A percentile compares a stretch with the other conserved stretches of the same genome.
These are phyloP conservation scores for Tapirus terrestris DNA, from an alignment of 2,113 vertebrate genomes.

Conservation along the genomic window DNA sequence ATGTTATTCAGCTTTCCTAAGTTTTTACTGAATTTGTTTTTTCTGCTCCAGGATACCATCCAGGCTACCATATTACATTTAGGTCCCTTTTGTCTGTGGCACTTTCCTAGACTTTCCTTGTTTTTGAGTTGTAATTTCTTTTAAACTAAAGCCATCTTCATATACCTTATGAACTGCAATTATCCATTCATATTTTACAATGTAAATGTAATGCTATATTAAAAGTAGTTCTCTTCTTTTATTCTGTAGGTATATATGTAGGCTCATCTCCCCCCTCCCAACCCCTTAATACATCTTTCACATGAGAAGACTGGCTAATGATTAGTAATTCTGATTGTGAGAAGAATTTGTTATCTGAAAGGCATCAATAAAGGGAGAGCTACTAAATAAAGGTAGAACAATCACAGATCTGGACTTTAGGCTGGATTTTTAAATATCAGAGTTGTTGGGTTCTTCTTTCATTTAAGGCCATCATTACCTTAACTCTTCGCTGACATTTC, in stretches of 20 bases:
- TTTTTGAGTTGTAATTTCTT: neutral
- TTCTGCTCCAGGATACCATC: neutral
- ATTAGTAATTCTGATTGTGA: neutral
- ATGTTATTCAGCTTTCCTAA: neutral
- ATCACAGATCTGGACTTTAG: neutral
- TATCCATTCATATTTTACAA: neutral
- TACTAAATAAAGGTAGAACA: neutral
- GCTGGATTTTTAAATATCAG: neutral
- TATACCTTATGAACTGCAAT: neutral
- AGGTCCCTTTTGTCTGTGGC: neutral
- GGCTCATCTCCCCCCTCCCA: neutral
- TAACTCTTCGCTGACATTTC: neutral
- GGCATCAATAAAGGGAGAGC: neutral
- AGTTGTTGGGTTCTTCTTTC: neutral
- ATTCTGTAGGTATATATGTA: too few species aligned
- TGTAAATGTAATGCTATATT: neutral
- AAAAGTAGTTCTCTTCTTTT: neutral
- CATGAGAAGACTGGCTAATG: neutral
- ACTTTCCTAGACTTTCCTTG: neutral
- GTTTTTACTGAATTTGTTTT: neutral
- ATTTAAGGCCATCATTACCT: too few species aligned
- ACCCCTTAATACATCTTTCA: neutral
- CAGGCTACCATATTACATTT: neutral
- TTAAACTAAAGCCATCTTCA: neutral
- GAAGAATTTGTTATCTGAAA: neutral